These are phyloP conservation scores for Jacana jacana DNA, from an alignment of 2,113 vertebrate genomes.

Conservation along the genomic window DNA sequence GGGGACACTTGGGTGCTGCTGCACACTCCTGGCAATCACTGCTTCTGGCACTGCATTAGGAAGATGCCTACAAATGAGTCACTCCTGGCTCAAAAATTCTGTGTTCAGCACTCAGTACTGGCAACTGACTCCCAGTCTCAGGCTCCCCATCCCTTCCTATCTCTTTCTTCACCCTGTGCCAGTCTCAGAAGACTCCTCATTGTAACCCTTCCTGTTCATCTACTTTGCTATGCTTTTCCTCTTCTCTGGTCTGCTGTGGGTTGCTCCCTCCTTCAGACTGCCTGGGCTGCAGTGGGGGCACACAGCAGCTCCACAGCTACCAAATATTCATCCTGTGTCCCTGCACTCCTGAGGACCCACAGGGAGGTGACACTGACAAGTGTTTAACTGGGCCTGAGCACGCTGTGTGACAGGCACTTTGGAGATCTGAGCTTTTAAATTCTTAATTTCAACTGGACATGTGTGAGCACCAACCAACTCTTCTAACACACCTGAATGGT, in stretches of 20 bases:
- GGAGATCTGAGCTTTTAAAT: not conserved
- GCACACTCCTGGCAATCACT: not conserved
- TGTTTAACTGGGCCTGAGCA: not conserved
- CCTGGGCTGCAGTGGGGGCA: not conserved
- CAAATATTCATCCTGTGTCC: rapidly evolving
- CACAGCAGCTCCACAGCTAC: not conserved
- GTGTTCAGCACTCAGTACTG: not conserved
- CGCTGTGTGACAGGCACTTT: not conserved
- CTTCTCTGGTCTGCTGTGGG: not conserved
- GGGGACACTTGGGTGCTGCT: rapidly evolving
- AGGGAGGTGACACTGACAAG: not conserved
- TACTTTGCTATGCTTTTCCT: not conserved
- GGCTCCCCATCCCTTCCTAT: not conserved
- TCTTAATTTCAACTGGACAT: not conserved
- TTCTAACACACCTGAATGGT: not conserved
- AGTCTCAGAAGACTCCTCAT: not conserved
- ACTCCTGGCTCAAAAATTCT: not conserved
- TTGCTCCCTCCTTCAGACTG: not conserved
- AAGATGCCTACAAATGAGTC: not conserved
- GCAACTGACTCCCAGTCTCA: not conserved
- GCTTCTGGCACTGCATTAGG: not conserved
- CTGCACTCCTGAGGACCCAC: rapidly evolving
- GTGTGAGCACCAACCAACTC: no score
- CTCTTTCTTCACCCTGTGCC: not conserved
- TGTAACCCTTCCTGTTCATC: not conserved